phyloP scores from a whole-genome alignment of 2,113 vertebrate species.

The Budorcas taxicolor region DNA sequence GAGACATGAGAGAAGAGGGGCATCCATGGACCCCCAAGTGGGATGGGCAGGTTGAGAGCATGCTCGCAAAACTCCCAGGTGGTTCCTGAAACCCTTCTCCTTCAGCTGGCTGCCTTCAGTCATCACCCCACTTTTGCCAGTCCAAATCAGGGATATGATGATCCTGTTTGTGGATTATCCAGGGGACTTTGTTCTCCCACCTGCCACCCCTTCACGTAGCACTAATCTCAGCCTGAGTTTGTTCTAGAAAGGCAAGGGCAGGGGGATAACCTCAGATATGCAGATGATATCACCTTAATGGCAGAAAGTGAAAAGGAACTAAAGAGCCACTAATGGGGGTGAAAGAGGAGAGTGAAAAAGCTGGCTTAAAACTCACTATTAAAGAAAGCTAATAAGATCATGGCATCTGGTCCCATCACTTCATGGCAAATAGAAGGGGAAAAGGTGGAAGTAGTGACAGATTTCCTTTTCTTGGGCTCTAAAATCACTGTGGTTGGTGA shows the following conservation, averaged over 20 bases:
- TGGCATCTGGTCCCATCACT: neutral
- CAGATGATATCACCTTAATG: neutral
- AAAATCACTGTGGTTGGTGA: neutral
- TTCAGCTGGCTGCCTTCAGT: neutral
- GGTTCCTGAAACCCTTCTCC: neutral
- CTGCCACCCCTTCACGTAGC: rapidly evolving
- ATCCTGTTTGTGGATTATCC: neutral
- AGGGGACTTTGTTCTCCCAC: neutral
- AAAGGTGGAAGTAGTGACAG: neutral
- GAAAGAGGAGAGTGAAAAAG: neutral
- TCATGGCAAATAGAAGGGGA: neutral
- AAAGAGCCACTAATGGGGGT: neutral
- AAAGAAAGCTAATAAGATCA: neutral
- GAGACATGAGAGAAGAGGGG: neutral
- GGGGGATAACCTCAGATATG: neutral
- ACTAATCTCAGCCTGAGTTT: neutral
- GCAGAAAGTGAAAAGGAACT: neutral
- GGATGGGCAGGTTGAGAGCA: rapidly evolving
- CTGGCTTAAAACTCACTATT: neutral
- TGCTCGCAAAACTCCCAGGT: neutral
- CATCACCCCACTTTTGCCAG: too few species aligned
- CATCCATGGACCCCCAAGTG: rapidly evolving
- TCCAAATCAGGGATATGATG: neutral
- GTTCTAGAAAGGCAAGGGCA: neutral
- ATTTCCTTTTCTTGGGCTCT: neutral